phyloP scores from a whole-genome alignment of 2,888 invertebrate genomes.

The Rhopalosiphum nymphaeae region DNA sequence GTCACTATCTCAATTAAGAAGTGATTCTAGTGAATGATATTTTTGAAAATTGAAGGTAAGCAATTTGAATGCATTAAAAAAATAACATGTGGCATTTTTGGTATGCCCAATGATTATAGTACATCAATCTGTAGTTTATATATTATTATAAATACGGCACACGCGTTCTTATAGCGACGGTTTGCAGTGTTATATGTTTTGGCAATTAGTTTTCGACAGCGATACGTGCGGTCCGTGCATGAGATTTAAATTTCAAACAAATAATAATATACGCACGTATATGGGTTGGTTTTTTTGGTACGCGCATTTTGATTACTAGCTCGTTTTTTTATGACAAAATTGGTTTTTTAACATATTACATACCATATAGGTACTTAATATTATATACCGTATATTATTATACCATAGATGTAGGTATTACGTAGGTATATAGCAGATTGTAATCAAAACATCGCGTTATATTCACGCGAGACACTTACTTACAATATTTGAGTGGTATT shows the following conservation, averaged over 20 bases:
- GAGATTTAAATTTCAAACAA: background rate
- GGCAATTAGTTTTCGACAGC: background rate
- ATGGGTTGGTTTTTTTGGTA: background rate
- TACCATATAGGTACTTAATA: background rate
- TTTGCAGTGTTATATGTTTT: background rate
- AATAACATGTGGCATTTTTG: background rate
- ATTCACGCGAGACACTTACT: background rate
- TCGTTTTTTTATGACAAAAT: background rate
- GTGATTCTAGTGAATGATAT: background rate
- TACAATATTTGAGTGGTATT: slow-evolving; percentile 17
- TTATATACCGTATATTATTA: too few species aligned
- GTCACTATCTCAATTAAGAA: background rate
- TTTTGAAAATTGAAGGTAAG: background rate
- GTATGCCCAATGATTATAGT: background rate
- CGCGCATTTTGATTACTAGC: background rate
- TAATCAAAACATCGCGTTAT: slow-evolving; percentile 4
- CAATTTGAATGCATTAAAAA: background rate
- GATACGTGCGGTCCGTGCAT: background rate
- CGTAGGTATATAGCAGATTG: background rate
- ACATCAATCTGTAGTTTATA: background rate
- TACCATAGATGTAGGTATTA: background rate
- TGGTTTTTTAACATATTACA: background rate
- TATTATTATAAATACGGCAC: background rate
- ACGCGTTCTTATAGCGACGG: background rate
- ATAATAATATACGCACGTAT: background rate